Evolutionary conservation across 2,797 vertebrate species (phyloP), one percentile per base, ranked within the genome.

Genomic region (Muscicapa striata): DNA sequence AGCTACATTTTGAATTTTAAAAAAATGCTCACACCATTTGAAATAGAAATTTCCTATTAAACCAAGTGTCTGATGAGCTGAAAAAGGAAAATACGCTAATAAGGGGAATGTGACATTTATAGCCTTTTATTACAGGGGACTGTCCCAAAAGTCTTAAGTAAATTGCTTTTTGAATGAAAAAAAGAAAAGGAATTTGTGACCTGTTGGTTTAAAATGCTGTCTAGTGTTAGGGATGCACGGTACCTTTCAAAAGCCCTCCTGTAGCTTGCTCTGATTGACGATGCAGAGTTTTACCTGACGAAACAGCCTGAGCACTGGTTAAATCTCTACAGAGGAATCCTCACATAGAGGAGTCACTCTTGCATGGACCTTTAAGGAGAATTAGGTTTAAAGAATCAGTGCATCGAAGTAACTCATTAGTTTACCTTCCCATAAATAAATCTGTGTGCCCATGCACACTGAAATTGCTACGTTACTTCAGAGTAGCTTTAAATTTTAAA

Each of bases 241-340:
- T 77, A 86, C 30, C 41, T 68, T 85, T 80, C 49, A 54, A 75
- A 90, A 87, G 57, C 4, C 66, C 52, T 70, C 91, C 49, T 68
- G 22, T 87, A 43, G 88, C 92, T 96, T 96, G 69, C 87, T 96
- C 72, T 90, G 94, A 91, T 91, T 95, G 84, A 58, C n/a, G 62
- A 73, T 92, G 93, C 76, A 52, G 94, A 96, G 80, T 93, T 96
- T 57, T 94, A 64, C 95, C 93, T 83, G 72, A 48, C 94, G 54
- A 75, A 87, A 58, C 58, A 79, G 58, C 34, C 79, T 51, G 40
- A 81, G 43, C 62, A 48, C 51, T 84, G 69, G 43, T 75, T 90
- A 17, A 89, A 58, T 59, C 73, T 81, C 76, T 92, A 58, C 87
- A 84, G 86, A 94, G 82, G 73, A 84, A 40, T 64, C 84, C 79